phyloP scores from a whole-genome alignment of 92 coral and sea anemone species.

The Porites evermanni region DNA sequence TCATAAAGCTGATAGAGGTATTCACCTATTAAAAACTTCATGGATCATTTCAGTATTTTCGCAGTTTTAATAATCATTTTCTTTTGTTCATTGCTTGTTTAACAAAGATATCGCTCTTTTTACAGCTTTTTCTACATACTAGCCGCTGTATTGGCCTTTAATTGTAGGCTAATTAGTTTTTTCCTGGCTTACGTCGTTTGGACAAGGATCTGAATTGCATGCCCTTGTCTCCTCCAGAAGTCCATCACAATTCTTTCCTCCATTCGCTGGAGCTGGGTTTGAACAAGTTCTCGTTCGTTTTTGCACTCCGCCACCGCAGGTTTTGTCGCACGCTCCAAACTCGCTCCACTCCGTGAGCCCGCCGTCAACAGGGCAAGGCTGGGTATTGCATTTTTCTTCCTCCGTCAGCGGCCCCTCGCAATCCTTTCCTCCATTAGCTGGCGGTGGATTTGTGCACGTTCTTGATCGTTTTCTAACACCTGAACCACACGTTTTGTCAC shows the following conservation, averaged over 20 bases:
- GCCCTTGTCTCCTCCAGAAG: conserved; percentile 22
- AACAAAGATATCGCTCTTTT: too few relatives aligned
- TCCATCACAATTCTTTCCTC: conserved; percentile 38
- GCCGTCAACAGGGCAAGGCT: conserved; percentile 30
- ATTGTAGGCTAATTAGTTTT: neutral
- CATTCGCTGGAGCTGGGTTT: conserved; percentile 26
- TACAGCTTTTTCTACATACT: too few relatives aligned
- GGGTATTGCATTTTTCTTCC: conserved; percentile 21
- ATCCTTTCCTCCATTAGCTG: conserved; percentile 62
- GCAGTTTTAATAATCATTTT: too few relatives aligned
- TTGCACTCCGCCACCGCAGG: conserved; percentile 40
- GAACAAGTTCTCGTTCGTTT: conserved; percentile 24
- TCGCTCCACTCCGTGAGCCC: conserved; percentile 29
- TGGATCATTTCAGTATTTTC: too few relatives aligned
- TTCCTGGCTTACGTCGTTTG: neutral
- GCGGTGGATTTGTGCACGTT: conserved; percentile 61
- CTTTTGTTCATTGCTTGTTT: too few relatives aligned
- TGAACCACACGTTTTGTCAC: conserved; percentile 55
- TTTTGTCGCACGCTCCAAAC: conserved; percentile 18
- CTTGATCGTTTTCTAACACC: conserved; percentile 45
- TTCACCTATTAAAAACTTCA: too few relatives aligned
- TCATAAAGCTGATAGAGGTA: too few relatives aligned
- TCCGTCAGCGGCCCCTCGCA: conserved; percentile 58
- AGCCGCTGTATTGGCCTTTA: neutral
- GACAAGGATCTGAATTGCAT: conserved; percentile 39